A percentile compares a stretch with the other conserved stretches of the same genome.
Evolutionary conservation across 1,140 invertebrate species (phyloP).

Genomic region (Bombus confusus): DNA sequence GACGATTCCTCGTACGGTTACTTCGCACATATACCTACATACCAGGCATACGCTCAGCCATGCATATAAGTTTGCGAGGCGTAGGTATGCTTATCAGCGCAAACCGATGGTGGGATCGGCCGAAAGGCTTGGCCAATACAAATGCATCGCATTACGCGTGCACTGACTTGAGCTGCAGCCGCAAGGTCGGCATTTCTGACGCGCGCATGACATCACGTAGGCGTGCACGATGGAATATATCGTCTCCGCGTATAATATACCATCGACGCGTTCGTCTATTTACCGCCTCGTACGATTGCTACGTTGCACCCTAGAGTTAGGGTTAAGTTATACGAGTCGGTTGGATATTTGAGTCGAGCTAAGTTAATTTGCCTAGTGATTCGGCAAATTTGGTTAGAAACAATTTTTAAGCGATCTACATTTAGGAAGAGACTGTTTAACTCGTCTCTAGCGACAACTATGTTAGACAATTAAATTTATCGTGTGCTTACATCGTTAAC

Average conservation of each 20-base stretch:
- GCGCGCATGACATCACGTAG: conserved; percentile 67
- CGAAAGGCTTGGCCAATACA: conserved; percentile 70
- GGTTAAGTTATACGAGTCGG: background rate
- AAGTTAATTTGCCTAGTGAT: no score
- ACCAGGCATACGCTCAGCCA: conserved; percentile 7
- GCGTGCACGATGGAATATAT: conserved; percentile 52
- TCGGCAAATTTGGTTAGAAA: no score
- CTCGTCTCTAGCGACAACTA: no score
- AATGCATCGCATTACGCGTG: conserved; percentile 70
- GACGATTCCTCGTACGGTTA: conserved; percentile 5
- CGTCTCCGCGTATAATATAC: conserved; percentile 34
- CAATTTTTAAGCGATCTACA: no score
- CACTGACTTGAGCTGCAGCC: conserved; percentile 65
- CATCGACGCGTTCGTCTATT: background rate
- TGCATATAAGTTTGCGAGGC: conserved; percentile 13
- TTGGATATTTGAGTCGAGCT: no score
- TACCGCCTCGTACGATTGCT: background rate
- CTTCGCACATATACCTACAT: background rate
- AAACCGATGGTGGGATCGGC: conserved; percentile 59
- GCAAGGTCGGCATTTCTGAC: conserved; percentile 71
- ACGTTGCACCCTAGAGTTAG: background rate
- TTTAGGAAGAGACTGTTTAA: no score
- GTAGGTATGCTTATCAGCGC: conserved; percentile 58
- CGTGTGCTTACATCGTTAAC: no score
- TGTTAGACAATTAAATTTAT: no score